Percentiles rank a stretch among this genome's conserved stretches.
Evolutionary conservation across 2,113 vertebrate genomes (phyloP).

Genomic region (Perca schrenkii): DNA sequence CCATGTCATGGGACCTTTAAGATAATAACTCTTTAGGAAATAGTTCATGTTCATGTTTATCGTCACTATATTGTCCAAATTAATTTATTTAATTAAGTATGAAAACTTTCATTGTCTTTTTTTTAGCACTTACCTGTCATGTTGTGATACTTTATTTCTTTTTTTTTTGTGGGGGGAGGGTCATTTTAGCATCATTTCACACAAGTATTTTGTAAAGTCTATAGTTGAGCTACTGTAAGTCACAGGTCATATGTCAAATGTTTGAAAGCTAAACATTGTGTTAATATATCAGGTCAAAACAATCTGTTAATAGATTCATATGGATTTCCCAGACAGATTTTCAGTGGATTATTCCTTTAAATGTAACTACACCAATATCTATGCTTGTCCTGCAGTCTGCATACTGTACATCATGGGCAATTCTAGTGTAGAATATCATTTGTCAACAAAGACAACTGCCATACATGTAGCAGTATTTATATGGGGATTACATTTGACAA

Average conservation of each 20-base stretch:
- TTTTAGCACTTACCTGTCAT: neutral
- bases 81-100: neutral
- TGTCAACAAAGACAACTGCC: slow-evolving; percentile 16
- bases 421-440: neutral
- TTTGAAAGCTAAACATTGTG: neutral
- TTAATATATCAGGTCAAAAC: neutral
- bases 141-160: neutral
- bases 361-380: neutral
- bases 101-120: neutral
- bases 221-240: neutral
- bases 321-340: neutral
- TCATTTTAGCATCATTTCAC: too few relatives aligned
- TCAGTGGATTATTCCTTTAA: neutral
- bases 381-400: neutral
- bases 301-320: neutral
- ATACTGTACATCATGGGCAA: neutral
- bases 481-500: slow-evolving; percentile 32
- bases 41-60: neutral
- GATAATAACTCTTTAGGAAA: neutral
- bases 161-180: too few relatives aligned
- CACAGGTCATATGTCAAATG: neutral
- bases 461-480: slow-evolving; percentile 18
- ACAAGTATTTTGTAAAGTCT: neutral
- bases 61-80: neutral
- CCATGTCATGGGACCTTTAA: too few relatives aligned